Conservation (phyloP, 2,888 invertebrate genomes). For the Yponomeuta malinellus region DNA sequence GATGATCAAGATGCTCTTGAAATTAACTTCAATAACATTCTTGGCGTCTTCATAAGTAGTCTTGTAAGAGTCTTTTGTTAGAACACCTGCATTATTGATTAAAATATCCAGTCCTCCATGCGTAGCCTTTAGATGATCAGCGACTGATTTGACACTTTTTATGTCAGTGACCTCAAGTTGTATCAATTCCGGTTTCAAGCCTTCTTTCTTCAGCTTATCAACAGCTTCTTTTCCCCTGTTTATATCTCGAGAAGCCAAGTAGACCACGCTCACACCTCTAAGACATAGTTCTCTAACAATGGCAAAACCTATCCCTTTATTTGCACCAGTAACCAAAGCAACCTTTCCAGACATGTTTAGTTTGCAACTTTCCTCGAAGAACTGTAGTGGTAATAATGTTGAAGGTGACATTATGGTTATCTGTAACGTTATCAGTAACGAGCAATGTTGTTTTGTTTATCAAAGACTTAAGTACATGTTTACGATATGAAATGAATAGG, state of each 20-base stretch:
- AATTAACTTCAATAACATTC: slow-evolving; percentile 31
- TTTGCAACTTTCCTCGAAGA: slow-evolving; percentile 10
- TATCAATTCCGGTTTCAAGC: slow-evolving; percentile 43
- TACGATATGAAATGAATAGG: too few species aligned
- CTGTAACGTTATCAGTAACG: too few species aligned
- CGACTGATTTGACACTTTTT: slow-evolving; percentile 29
- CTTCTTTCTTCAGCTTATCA: slow-evolving; percentile 62
- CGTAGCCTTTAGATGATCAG: slow-evolving; percentile 27
- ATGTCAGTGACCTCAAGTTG: slow-evolving; percentile 32
- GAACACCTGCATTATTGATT: slow-evolving; percentile 35
- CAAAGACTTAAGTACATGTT: too few species aligned
- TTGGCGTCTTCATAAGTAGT: slow-evolving; percentile 31
- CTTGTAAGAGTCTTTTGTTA: slow-evolving; percentile 22
- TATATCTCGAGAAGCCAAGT: slow-evolving; percentile 77
- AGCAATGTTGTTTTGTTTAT: too few species aligned
- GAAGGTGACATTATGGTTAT: slow-evolving; percentile 5
- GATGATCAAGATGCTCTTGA: slow-evolving; percentile 27
- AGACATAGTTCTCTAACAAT: slow-evolving; percentile 77
- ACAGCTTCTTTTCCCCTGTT: slow-evolving; percentile 72
- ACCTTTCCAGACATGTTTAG: slow-evolving; percentile 33
- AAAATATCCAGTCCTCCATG: slow-evolving; percentile 34
- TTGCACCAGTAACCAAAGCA: slow-evolving; percentile 76
- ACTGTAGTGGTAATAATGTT: background rate
- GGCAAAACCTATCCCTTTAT: slow-evolving; percentile 80
- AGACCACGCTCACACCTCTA: slow-evolving; percentile 77